Conservation (phyloP, 2,113 vertebrate species). For the Poeciliopsis prolifica region DNA sequence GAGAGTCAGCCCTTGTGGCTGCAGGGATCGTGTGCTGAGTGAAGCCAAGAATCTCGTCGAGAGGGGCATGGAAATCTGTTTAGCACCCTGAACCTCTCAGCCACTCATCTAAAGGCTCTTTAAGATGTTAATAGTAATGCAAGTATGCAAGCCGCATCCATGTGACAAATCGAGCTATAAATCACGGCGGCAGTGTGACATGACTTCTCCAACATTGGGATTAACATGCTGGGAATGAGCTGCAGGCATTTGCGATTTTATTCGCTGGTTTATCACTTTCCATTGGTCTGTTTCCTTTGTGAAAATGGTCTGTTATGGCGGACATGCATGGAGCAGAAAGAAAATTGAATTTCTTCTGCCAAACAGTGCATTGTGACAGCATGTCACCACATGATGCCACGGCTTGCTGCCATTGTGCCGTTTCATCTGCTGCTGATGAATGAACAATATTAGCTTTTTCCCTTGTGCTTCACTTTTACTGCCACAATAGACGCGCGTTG, state of each 20-base stretch:
- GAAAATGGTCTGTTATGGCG: constrained; percentile 42
- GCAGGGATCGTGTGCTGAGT: constrained; percentile 44
- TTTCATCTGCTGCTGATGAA: constrained; percentile 66
- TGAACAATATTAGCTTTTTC: constrained; percentile 55
- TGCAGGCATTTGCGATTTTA: constrained; percentile 41
- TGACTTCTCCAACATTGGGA: constrained; percentile 51
- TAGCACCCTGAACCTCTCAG: constrained; percentile 68
- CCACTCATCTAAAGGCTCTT: constrained; percentile 60
- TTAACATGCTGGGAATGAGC: constrained; percentile 47
- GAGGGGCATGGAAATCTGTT: constrained; percentile 70
- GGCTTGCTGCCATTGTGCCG: constrained; percentile 51
- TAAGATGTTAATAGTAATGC: constrained; percentile 70
- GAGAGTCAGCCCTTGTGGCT: constrained; percentile 71
- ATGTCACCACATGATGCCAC: constrained; percentile 46
- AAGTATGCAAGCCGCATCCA: constrained; percentile 58
- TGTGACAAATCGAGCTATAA: constrained; percentile 66
- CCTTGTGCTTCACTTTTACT: constrained; percentile 51
- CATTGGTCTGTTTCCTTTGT: constrained; percentile 53
- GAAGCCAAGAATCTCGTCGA: constrained; percentile 58
- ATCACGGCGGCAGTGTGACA: constrained; percentile 57
- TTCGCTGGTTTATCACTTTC: constrained; percentile 57
- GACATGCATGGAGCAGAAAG: constrained; percentile 46
- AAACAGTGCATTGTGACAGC: constrained; percentile 64
- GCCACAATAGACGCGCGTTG: constrained; percentile 48
- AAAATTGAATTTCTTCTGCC: constrained; percentile 63